Base-by-base conservation (phyloP, 2,797 vertebrate species). In the Geotrypetes seraphini region DNA sequence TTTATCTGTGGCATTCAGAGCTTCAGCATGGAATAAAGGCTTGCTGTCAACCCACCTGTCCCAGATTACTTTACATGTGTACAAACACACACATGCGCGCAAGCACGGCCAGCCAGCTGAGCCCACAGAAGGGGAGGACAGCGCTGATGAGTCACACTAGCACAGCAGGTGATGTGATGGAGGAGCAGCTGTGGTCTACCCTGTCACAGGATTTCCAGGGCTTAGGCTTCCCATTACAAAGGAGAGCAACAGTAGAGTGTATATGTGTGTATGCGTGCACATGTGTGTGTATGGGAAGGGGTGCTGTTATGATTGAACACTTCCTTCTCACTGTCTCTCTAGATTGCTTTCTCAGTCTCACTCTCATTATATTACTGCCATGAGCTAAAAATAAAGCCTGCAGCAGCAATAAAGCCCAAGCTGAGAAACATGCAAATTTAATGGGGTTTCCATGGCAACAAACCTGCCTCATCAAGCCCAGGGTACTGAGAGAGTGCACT, bases 351-450 rank as follows among this genome's bases (percentile, higher is more conserved):
- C 53, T 57, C 57, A 78, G 81, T 76, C 78, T 76, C 76, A 73
- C 78, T 81, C 75, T 81, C 75, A 83, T 88, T 91, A 87, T 45
- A 63, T 84, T 90, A 91, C 76, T 43, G 66, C 82, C 68, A 62
- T 43, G 25, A 57, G 82, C 89, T 92, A 93, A 93, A 92, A 94
- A 91, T 91, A 93, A 79, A 85, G 83, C 78, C 80, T 63, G 67
- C 81, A 83, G 82, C 78, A 65, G 57, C 70, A 78, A 78, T 70
- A 72, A 63, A 63, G 75, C 66, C 71, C 57, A 49, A 40, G 69
- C 77, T 68, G 56, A 52, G 66, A 50, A 63, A 81, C 77, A 79
- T 69, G 73, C 75, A 81, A 78, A 85, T 80, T 86, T 85, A 83
- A 78, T 70, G 57, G 54, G 73, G 87, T 89, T 90, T 81, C 90